Base-by-base conservation (phyloP, 1,140 invertebrate species). In the Ectropis grisescens region DNA sequence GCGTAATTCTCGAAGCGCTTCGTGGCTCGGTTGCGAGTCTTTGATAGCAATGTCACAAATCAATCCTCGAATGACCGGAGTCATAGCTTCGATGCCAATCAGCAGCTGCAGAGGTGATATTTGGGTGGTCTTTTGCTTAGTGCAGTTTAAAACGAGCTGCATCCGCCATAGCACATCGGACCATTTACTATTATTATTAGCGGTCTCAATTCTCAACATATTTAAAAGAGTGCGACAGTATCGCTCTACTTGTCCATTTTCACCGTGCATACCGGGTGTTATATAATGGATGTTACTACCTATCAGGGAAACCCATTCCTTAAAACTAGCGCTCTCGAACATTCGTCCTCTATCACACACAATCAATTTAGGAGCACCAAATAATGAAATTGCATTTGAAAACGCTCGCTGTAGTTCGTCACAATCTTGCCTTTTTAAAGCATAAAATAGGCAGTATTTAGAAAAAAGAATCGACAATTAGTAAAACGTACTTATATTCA, bases 371-470 rank as follows among this genome's bases (percentile, higher is more conserved):
- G 24, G 24, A 10, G 10, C 24, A 26, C 24, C 24, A 10, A 26
- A 26, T 10, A 26, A 26, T 2, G 24, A 26, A 2, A 26, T 10
- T 6, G 24, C 24, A n/a, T 26, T 26, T 6, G 4, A 26, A 2
- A 10, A 6, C 3, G 10, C 4, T 10, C 2, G 4, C 10, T 26
- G 4, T n/a, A 26, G 24, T 26, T 26, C 24, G 3, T 26, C n/a
- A 26, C 4, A 6, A 2, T 26, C 24, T 10, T 26, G 24, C 10
- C n/a, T 6, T 6, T 10, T 6, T n/a, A 26, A 6, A 10, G 24
- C 6, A 26, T 26, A 26, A n/a, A 26, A 26, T n/a, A 26, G 24
- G 10, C 24, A 26, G 24, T 26, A 26, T n/a, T 26, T 26, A 7
- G 6, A n/a, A n/a, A 7, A n/a, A 26, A 2, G 24, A 4, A 10